phyloP scores from a whole-genome alignment of 2,113 vertebrate genomes.

The Nymphicus hollandicus region DNA sequence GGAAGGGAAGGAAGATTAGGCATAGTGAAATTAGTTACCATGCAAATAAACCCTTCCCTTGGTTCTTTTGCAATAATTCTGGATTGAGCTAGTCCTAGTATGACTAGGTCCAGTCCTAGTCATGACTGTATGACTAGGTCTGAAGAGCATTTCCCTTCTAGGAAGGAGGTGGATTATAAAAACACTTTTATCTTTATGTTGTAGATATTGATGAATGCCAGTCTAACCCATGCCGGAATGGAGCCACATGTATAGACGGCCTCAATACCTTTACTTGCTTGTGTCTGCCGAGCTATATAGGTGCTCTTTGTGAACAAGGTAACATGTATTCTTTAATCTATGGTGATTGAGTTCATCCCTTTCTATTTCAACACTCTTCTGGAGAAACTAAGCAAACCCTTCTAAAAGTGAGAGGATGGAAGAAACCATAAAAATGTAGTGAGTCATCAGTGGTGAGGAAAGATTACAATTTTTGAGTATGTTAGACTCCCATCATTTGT shows the following conservation, averaged over 20 bases:
- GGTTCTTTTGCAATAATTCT: background rate
- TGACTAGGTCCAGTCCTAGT: background rate
- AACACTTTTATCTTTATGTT: slow-evolving; percentile 6
- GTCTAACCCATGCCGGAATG: slow-evolving; percentile 91
- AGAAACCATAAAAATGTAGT: background rate
- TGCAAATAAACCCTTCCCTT: background rate
- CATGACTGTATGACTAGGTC: background rate
- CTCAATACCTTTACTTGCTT: slow-evolving; percentile 86
- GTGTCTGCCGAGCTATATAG: slow-evolving; percentile 92
- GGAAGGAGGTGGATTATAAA: background rate
- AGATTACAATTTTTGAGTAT: background rate
- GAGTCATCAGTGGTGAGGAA: background rate
- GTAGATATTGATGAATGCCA: slow-evolving; percentile 95
- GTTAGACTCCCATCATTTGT: background rate
- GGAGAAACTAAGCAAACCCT: background rate
- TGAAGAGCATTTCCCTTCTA: background rate
- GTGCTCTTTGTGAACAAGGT: slow-evolving; percentile 92
- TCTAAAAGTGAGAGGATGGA: background rate
- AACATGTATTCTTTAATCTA: background rate
- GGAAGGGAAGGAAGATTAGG: background rate
- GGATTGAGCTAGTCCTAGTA: background rate
- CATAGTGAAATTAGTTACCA: background rate
- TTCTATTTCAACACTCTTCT: background rate
- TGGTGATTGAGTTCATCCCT: background rate
- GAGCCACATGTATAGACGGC: slow-evolving; percentile 90